Evolutionary conservation across 2,888 invertebrate species (phyloP).

Genomic region (Aporophyla nigra): DNA sequence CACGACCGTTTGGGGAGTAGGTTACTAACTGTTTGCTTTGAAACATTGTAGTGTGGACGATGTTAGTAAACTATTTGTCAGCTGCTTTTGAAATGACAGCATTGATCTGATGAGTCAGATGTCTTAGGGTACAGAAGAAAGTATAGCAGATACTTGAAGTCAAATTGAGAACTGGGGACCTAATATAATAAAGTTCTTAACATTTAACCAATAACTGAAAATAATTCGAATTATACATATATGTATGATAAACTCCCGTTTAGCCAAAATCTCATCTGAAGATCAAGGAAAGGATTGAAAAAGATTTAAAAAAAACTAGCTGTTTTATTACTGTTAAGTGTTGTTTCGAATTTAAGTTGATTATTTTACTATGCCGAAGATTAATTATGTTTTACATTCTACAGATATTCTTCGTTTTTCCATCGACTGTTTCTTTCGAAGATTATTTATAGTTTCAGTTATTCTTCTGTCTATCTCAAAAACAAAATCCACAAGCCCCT

Average conservation of each 20-base stretch:
- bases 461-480: neutral
- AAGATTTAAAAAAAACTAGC: neutral
- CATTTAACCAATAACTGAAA: neutral
- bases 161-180: neutral
- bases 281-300: neutral
- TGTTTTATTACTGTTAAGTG: neutral
- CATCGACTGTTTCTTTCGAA: neutral
- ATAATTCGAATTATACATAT: neutral
- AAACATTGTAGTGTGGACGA: constrained; percentile 7
- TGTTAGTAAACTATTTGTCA: constrained; percentile 16
- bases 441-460: neutral
- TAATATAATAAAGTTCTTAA: neutral
- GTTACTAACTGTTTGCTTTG: constrained; percentile 25
- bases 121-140: neutral
- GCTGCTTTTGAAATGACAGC: constrained; percentile 7
- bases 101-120: neutral
- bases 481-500: neutral
- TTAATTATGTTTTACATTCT: neutral
- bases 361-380: neutral
- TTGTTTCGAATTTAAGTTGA: neutral
- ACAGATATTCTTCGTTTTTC: neutral
- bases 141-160: constrained; percentile 5
- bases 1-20: constrained; percentile 33
- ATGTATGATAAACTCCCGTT: neutral
- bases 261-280: neutral